A percentile compares a stretch with the other conserved stretches of the same genome.
Conservation (phyloP, 2,888 invertebrate species). For the Ellobium chinense region DNA sequence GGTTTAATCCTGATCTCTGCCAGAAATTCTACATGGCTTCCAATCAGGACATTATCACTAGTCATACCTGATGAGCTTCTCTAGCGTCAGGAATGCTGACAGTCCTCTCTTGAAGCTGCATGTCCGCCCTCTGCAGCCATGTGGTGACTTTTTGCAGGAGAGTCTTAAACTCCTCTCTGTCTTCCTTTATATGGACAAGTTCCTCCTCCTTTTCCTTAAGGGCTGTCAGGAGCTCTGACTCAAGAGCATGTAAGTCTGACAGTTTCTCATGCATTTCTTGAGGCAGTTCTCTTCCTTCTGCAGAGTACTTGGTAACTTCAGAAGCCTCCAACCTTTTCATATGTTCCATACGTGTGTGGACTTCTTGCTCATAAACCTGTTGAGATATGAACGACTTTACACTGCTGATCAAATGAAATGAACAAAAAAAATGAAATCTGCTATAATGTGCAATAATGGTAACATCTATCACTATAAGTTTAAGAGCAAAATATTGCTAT, state of each 20-base stretch:
- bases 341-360: conserved; percentile 64
- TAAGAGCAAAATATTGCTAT: too few species aligned
- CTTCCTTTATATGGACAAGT: conserved; percentile 63
- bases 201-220: conserved; percentile 65
- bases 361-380: conserved; percentile 67
- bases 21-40: too few species aligned
- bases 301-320: conserved; percentile 65
- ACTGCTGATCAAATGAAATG: too few species aligned
- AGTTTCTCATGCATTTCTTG: conserved; percentile 60
- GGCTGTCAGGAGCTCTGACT: conserved; percentile 45
- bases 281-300: conserved; percentile 62
- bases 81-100: conserved; percentile 60
- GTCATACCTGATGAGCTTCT: conserved; percentile 66
- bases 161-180: conserved; percentile 59
- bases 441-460: too few species aligned
- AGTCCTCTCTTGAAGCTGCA: conserved; percentile 63
- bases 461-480: too few species aligned
- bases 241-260: conserved; percentile 56
- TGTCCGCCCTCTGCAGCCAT: conserved; percentile 66
- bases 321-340: conserved; percentile 59
- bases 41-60: too few species aligned
- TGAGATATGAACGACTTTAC: too few species aligned
- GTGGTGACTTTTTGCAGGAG: conserved; percentile 56
- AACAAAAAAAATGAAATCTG: too few species aligned
- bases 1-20: too few species aligned